Conservation (phyloP, 1,140 invertebrate species). For the Caenorhabditis brenneri region DNA sequence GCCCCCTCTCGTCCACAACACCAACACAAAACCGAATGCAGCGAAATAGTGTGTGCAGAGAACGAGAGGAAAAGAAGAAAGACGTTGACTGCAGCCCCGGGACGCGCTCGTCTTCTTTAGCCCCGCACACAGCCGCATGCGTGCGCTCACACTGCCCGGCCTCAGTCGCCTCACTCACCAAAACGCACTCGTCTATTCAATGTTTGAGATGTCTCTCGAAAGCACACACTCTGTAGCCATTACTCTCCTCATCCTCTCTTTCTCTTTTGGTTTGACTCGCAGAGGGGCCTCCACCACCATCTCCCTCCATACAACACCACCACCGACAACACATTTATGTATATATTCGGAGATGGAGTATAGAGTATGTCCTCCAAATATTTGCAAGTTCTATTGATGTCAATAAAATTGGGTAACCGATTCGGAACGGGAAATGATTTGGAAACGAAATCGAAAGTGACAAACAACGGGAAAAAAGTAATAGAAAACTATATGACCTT, state of each 20-base stretch:
- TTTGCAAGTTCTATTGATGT: slow-evolving; percentile 25
- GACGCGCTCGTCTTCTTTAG: neutral
- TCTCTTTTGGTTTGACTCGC: neutral
- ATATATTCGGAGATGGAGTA: slow-evolving; percentile 41
- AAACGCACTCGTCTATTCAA: slow-evolving; percentile 1
- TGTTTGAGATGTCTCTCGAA: neutral
- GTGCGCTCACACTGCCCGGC: neutral
- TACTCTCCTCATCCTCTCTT: neutral
- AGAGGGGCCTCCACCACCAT: neutral
- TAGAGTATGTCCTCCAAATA: slow-evolving; percentile 39
- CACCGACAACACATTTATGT: slow-evolving; percentile 33
- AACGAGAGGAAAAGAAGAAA: too few species aligned
- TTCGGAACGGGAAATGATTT: slow-evolving; percentile 1
- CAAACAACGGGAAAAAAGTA: neutral
- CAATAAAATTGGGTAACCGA: slow-evolving; percentile 32
- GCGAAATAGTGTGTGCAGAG: neutral
- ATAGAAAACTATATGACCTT: neutral
- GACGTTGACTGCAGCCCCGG: neutral
- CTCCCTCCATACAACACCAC: slow-evolving; percentile 22
- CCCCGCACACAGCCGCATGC: neutral
- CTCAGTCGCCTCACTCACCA: neutral
- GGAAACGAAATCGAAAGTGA: neutral
- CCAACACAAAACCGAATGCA: slow-evolving; percentile 28
- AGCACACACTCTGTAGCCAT: neutral
- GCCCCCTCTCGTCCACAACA: neutral